Conservation (phyloP, 2,113 vertebrate genomes). For the Fregata magnificens region DNA sequence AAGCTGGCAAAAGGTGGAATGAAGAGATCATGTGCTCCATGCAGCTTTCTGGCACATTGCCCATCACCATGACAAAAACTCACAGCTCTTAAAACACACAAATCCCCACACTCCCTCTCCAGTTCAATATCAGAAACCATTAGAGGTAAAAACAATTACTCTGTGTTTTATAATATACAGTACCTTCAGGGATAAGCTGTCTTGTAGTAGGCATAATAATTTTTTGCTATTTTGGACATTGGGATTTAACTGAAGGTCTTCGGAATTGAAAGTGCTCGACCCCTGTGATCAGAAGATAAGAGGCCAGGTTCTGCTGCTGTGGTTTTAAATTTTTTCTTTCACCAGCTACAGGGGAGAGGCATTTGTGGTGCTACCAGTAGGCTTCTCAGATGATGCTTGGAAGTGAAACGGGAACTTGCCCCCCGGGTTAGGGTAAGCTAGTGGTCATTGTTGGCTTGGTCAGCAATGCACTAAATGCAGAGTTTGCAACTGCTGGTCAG, state of each 20-base stretch:
- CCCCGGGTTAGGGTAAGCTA: not conserved
- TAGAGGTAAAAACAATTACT: not conserved
- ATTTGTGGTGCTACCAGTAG: not conserved
- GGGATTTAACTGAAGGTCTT: not conserved
- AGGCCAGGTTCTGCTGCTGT: not conserved
- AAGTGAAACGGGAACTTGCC: not conserved
- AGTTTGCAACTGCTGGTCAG: not conserved
- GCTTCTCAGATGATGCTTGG: not conserved
- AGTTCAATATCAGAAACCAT: not conserved
- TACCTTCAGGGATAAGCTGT: not conserved
- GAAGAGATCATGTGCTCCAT: not conserved
- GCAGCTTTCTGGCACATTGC: not conserved
- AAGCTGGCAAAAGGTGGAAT: not conserved
- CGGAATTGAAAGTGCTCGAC: not conserved
- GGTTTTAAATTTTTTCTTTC: not conserved
- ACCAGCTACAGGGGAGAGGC: not conserved
- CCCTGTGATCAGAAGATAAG: not conserved
- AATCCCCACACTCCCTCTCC: not conserved
- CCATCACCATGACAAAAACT: not conserved
- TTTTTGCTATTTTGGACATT: not conserved
- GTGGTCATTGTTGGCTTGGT: not conserved
- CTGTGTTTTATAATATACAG: not conserved
- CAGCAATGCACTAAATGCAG: not conserved
- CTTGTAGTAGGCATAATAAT: not conserved
- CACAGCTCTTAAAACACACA: not conserved